These are phyloP conservation scores for Lasioglossum lativentre DNA, from an alignment of 2,888 invertebrate species.

Conservation along the genomic window DNA sequence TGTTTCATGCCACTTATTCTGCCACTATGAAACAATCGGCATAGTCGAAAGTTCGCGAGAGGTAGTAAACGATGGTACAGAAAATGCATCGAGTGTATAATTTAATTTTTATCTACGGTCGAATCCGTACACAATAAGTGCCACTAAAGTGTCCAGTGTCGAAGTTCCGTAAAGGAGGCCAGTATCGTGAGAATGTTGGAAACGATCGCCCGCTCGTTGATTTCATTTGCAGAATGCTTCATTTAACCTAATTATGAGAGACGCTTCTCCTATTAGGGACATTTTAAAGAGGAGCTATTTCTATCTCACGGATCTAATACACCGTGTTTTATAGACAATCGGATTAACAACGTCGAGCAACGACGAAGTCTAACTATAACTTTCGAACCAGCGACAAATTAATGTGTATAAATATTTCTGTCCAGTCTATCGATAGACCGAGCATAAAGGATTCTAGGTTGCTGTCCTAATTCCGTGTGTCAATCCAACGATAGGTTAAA, in stretches of 20 bases:
- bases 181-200: background rate
- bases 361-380: background rate
- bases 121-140: background rate
- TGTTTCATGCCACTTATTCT: background rate
- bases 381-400: background rate
- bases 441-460: background rate
- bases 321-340: background rate
- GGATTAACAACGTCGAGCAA: background rate
- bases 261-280: background rate
- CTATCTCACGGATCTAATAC: background rate
- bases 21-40: background rate
- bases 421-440: background rate
- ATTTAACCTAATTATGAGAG: background rate
- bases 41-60: no score
- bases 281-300: background rate
- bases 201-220: background rate
- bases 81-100: background rate
- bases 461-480: background rate
- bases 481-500: background rate
- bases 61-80: background rate
- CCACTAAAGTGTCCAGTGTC: background rate
- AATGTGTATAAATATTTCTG: background rate
- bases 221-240: background rate
- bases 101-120: background rate
- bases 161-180: background rate